These are phyloP conservation scores for Latrodectus elegans DNA, from an alignment of 2,888 invertebrate genomes.

Conservation along the genomic window DNA sequence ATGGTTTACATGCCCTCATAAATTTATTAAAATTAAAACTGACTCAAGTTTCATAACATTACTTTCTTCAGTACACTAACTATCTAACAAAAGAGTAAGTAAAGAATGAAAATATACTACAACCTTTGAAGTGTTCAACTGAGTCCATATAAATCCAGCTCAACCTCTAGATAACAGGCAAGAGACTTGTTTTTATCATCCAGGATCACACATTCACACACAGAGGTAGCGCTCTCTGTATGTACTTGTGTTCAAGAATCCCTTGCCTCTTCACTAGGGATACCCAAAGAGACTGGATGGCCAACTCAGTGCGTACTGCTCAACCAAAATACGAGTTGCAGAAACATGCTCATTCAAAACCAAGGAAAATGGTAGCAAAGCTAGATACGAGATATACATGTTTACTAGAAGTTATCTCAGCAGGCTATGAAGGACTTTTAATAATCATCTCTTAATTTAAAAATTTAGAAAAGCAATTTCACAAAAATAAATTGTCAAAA, in stretches of 20 bases:
- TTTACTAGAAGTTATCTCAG: too few species aligned
- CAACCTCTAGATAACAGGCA: constrained; percentile 64
- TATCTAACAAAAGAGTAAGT: not conserved
- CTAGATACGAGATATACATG: too few species aligned
- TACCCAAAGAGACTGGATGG: constrained; percentile 39
- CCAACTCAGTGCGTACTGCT: constrained; percentile 19
- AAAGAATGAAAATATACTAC: constrained; percentile 26
- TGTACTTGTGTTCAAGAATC: constrained; percentile 22
- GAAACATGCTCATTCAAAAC: too few species aligned
- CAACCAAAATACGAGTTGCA: not conserved
- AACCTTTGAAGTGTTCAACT: constrained; percentile 34
- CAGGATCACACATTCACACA: constrained; percentile 34
- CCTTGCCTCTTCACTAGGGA: constrained; percentile 67
- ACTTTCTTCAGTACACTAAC: not conserved
- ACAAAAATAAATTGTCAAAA: not conserved
- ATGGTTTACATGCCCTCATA: too few species aligned
- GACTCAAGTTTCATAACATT: too few species aligned
- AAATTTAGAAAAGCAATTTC: constrained; percentile 17
- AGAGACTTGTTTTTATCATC: constrained; percentile 29
- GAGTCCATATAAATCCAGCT: constrained; percentile 42
- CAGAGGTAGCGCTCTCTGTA: constrained; percentile 39
- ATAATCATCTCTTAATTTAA: not conserved
- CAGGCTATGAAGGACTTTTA: too few species aligned
- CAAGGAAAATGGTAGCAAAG: too few species aligned
- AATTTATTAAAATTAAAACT: too few species aligned